phyloP scores from a whole-genome alignment of 1,140 invertebrate species.

The Melanaphis sacchari region DNA sequence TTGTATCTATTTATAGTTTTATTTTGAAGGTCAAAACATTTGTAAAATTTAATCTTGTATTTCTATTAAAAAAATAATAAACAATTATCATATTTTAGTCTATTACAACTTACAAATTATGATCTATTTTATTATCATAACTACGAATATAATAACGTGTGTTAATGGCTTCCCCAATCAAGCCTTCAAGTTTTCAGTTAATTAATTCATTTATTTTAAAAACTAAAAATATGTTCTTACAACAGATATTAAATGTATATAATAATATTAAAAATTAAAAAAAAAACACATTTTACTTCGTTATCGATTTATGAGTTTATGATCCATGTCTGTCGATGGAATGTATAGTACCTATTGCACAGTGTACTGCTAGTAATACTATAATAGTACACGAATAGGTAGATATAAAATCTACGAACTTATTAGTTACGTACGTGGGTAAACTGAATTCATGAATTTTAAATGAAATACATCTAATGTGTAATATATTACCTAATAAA shows the following conservation, averaged over 20 bases:
- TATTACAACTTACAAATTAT: background rate
- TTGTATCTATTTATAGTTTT: background rate
- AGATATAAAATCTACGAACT: background rate
- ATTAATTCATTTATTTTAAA: background rate
- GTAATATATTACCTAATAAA: background rate
- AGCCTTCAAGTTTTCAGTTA: background rate
- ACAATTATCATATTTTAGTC: background rate
- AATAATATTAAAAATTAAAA: no score
- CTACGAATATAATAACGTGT: background rate
- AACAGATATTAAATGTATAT: background rate
- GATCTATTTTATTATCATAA: background rate
- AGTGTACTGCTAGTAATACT: background rate
- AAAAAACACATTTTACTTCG: background rate
- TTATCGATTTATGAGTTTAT: slow-evolving; percentile 9
- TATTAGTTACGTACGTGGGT: background rate
- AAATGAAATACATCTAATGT: background rate
- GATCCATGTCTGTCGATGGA: background rate
- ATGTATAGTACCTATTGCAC: background rate
- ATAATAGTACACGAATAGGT: background rate
- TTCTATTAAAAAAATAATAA: background rate
- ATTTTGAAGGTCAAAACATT: background rate
- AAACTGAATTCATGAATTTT: slow-evolving; percentile 5
- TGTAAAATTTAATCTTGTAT: background rate
- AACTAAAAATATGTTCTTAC: background rate
- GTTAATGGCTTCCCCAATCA: background rate